A percentile compares a stretch with the other conserved stretches of the same genome.
These are phyloP conservation scores for Galeruca laticollis DNA, from an alignment of 2,888 invertebrate genomes.

Conservation along the genomic window DNA sequence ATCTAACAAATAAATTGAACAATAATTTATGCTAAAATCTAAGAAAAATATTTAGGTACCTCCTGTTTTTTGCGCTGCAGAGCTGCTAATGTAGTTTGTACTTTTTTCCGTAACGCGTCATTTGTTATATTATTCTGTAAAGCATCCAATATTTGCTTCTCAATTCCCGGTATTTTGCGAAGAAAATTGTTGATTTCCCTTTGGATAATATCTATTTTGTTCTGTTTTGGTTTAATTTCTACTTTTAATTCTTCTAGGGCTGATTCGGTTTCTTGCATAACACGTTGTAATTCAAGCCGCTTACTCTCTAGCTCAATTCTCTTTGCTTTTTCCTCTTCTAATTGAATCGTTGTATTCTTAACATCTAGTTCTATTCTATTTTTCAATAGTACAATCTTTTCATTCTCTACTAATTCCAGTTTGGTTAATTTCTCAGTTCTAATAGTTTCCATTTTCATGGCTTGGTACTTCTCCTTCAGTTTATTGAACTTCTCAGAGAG, in stretches of 20 bases:
- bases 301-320: slow-evolving; percentile 69
- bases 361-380: slow-evolving; percentile 72
- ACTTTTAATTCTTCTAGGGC: slow-evolving; percentile 71
- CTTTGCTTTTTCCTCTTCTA: slow-evolving; percentile 70
- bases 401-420: slow-evolving; percentile 77
- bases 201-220: slow-evolving; percentile 34
- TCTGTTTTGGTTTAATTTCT: slow-evolving; percentile 51
- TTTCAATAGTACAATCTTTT: slow-evolving; percentile 73
- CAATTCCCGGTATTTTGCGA: slow-evolving; percentile 71
- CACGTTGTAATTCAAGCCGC: slow-evolving; percentile 70
- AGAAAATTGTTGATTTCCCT: slow-evolving; percentile 69
- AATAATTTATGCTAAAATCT: not conserved
- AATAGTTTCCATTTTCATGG: slow-evolving; percentile 70
- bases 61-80: not conserved
- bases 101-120: not conserved
- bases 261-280: slow-evolving; percentile 68
- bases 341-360: slow-evolving; percentile 65
- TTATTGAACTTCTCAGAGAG: slow-evolving; percentile 69
- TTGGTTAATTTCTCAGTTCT: slow-evolving; percentile 75
- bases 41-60: not conserved
- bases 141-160: slow-evolving; percentile 76
- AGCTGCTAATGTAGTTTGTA: not conserved
- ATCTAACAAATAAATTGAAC: slow-evolving; percentile 48
- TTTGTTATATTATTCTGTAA: slow-evolving; percentile 62
- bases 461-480: slow-evolving; percentile 65